These are phyloP conservation scores for Merluccius polli DNA, from an alignment of 2,797 vertebrate genomes.

Conservation along the genomic window DNA sequence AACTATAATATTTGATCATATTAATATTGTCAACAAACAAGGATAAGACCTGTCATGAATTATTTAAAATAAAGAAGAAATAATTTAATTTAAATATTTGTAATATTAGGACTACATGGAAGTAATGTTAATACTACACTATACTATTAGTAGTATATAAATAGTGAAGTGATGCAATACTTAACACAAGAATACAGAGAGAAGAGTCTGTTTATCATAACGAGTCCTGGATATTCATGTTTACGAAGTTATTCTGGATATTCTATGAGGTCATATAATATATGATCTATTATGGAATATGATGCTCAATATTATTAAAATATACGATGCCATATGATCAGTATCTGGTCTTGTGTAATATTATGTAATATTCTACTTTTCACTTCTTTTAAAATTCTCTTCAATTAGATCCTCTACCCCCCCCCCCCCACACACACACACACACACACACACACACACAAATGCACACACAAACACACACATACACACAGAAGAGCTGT, in stretches of 20 bases:
- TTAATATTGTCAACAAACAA: background rate
- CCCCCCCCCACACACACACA: constrained; percentile 6
- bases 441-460: background rate
- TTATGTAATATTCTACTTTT: background rate
- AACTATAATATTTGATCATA: background rate
- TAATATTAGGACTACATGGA: background rate
- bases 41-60: background rate
- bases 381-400: background rate
- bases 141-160: background rate
- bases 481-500: background rate
- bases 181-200: background rate
- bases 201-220: background rate
- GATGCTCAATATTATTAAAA: background rate
- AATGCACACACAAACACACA: background rate
- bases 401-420: background rate
- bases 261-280: background rate
- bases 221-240: no score
- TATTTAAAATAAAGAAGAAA: background rate
- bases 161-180: background rate
- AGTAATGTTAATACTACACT: background rate
- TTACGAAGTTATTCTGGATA: background rate
- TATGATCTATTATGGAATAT: background rate
- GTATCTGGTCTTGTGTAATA: background rate
- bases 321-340: background rate
- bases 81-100: background rate